A percentile compares a stretch with the other conserved stretches of the same genome.
Conservation (phyloP, 2,797 vertebrate genomes). For the Fratercula arctica region DNA sequence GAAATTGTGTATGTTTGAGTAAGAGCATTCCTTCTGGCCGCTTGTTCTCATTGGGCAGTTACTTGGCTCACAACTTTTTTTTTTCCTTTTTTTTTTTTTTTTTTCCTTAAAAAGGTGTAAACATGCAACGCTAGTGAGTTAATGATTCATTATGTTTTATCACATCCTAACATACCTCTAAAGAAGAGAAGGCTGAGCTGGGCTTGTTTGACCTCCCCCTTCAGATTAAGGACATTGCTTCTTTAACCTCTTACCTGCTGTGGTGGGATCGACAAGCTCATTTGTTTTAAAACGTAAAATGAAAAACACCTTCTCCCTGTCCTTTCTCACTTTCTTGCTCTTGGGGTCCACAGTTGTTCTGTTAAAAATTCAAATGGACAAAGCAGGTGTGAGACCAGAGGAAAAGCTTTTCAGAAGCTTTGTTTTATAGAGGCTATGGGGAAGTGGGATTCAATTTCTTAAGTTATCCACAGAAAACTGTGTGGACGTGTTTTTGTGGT, state of each 20-base stretch:
- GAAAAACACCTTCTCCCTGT: not conserved
- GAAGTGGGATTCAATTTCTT: not conserved
- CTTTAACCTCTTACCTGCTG: constrained; percentile 28
- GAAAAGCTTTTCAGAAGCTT: not conserved
- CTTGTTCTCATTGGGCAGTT: constrained; percentile 43
- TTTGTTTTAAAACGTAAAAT: not conserved
- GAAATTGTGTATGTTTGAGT: constrained; percentile 46
- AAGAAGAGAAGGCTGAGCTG: constrained; percentile 21
- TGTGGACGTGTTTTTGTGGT: not conserved
- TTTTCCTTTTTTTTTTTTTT: not conserved
- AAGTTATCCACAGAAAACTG: not conserved
- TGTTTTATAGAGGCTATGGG: not conserved
- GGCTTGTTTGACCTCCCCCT: constrained; percentile 5
- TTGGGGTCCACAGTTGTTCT: not conserved
- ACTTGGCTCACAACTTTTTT: not conserved
- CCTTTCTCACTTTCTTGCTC: not conserved
- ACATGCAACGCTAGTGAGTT: constrained; percentile 10
- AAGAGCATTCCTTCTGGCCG: constrained; percentile 54
- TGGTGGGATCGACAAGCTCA: not conserved
- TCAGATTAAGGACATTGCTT: not conserved
- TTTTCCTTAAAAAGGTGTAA: not conserved
- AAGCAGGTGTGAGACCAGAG: not conserved
- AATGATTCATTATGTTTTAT: constrained; percentile 62
- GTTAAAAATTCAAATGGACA: not conserved
- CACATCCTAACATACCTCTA: constrained; percentile 19